Evolutionary conservation across 1,140 invertebrate genomes (phyloP).

Genomic region (Drosophila eugracilis): DNA sequence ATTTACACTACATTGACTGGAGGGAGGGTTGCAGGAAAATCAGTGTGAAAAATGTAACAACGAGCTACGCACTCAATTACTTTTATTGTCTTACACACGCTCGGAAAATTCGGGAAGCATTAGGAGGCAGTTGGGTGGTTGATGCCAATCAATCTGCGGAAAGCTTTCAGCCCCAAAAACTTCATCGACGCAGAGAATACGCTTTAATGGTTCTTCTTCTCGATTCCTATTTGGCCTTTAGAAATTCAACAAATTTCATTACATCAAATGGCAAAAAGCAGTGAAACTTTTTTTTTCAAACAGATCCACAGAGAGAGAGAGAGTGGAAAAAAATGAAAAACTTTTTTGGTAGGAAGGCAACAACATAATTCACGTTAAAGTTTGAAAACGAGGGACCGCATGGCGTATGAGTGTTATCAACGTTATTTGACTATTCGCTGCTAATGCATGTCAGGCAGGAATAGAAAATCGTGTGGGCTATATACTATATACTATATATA

Average conservation of each 20-base stretch:
- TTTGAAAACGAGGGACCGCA: constrained; percentile 66
- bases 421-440: constrained; percentile 73
- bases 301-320: background rate
- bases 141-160: constrained; percentile 80
- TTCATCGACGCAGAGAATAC: constrained; percentile 60
- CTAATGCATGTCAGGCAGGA: constrained; percentile 55
- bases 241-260: constrained; percentile 79
- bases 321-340: constrained; percentile 21
- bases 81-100: constrained; percentile 81
- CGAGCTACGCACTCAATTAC: constrained; percentile 76
- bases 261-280: constrained; percentile 60
- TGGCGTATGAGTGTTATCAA: constrained; percentile 74
- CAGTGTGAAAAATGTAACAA: constrained; percentile 49
- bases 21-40: constrained; percentile 9
- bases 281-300: constrained; percentile 43
- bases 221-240: constrained; percentile 44
- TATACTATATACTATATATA: constrained; percentile 6
- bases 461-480: constrained; percentile 5
- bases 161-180: constrained; percentile 69
- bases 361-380: constrained; percentile 72
- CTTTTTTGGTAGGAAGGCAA: constrained; percentile 52
- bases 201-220: constrained; percentile 75
- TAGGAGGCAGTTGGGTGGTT: constrained; percentile 40
- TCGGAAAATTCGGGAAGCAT: constrained; percentile 71
- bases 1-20: constrained; percentile 78